A percentile compares a stretch with the other conserved stretches of the same genome.
These are phyloP conservation scores for Lytechinus pictus DNA, from an alignment of 35 echinoderm and acorn worm species.

Conservation along the genomic window DNA sequence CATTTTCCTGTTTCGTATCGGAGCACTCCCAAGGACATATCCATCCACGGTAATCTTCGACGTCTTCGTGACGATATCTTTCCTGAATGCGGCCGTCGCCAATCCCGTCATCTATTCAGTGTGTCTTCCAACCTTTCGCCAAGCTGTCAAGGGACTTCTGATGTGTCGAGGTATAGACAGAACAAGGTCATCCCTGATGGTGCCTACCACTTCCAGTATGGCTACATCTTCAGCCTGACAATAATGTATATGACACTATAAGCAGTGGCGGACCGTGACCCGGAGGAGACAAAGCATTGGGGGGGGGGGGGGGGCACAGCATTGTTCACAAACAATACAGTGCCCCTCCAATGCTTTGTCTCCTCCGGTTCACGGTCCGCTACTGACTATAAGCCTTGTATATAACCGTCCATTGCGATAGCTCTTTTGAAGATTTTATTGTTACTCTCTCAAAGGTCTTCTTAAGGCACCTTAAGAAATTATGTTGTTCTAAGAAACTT, in stretches of 20 bases:
- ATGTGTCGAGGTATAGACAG: background rate
- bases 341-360: too few relatives aligned
- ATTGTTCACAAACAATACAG: too few relatives aligned
- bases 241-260: background rate
- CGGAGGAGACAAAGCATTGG: too few relatives aligned
- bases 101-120: constrained; percentile 25
- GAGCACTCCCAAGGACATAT: background rate
- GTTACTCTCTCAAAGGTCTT: too few relatives aligned
- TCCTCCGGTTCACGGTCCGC: too few relatives aligned
- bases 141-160: background rate
- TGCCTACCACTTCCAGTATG: background rate
- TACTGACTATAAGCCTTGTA: too few relatives aligned
- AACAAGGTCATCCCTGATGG: background rate
- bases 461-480: too few relatives aligned
- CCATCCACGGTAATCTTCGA: background rate
- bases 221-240: background rate
- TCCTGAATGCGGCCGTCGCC: background rate
- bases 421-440: too few relatives aligned
- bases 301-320: too few relatives aligned
- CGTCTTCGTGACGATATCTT: background rate
- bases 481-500: too few relatives aligned
- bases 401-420: too few relatives aligned
- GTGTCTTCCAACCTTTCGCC: constrained; percentile 3
- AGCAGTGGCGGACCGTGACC: too few relatives aligned
- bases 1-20: background rate